Conservation (phyloP, 1,140 invertebrate species). For the Zaprionus camerounensis region DNA sequence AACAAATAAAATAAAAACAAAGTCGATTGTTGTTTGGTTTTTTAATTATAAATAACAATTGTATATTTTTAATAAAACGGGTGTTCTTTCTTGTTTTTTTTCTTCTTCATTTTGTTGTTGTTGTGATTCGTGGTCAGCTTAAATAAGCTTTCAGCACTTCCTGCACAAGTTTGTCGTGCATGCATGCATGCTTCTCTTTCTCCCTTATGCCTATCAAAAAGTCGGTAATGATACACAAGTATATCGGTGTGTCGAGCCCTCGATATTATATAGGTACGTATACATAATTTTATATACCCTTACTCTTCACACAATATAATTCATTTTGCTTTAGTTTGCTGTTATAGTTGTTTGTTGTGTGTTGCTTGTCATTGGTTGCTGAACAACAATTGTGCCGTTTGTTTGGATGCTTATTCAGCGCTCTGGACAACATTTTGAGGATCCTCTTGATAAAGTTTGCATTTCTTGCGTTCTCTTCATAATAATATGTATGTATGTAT, state of each 20-base stretch:
- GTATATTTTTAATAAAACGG: constrained; percentile 81
- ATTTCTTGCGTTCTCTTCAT: constrained; percentile 35
- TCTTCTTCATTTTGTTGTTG: constrained; percentile 39
- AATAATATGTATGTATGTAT: constrained; percentile 22
- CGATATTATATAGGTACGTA: constrained; percentile 13
- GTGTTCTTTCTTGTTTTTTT: constrained; percentile 54
- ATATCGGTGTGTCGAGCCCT: constrained; percentile 42
- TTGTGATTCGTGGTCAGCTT: constrained; percentile 55
- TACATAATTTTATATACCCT: not conserved
- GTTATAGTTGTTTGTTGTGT: constrained; percentile 7
- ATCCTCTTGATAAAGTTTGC: constrained; percentile 65
- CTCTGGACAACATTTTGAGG: constrained; percentile 52
- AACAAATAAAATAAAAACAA: constrained; percentile 71
- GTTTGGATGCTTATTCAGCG: constrained; percentile 35
- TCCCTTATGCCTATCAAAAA: constrained; percentile 21
- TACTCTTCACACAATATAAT: constrained; percentile 34
- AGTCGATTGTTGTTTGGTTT: constrained; percentile 69
- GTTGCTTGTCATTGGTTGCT: constrained; percentile 29
- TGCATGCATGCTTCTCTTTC: constrained; percentile 9
- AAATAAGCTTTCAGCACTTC: constrained; percentile 36
- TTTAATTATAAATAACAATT: constrained; percentile 83
- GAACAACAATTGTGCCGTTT: constrained; percentile 37
- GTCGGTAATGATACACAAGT: constrained; percentile 20
- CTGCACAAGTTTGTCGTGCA: no score
- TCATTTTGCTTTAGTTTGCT: constrained; percentile 8